phyloP scores from a whole-genome alignment of 2,797 vertebrate genomes.

The Parauchenoglanis ngamensis region DNA sequence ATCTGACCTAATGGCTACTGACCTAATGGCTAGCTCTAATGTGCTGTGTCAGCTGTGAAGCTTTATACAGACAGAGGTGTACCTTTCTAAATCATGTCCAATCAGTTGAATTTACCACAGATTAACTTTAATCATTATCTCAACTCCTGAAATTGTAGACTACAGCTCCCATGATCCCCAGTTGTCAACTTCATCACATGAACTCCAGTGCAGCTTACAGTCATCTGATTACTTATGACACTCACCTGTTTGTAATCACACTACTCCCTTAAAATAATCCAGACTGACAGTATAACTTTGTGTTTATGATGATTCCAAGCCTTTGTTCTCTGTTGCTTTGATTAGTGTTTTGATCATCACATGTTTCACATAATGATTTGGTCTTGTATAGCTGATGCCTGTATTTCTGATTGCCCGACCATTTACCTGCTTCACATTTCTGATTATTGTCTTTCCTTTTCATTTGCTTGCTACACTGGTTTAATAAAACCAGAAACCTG shows the following conservation, averaged over 20 bases:
- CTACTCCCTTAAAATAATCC: background rate
- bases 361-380: background rate
- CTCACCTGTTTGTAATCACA: background rate
- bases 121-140: constrained; percentile 1
- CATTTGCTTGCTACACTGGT: background rate
- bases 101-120: background rate
- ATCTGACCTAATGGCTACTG: background rate
- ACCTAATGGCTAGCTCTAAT: background rate
- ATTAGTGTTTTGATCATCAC: constrained; percentile 2
- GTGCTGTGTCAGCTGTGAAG: background rate
- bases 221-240: background rate
- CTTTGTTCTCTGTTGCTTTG: constrained; percentile 1
- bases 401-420: background rate
- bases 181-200: background rate
- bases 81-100: background rate
- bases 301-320: background rate
- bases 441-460: background rate
- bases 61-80: background rate
- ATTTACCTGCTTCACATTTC: constrained; percentile 9
- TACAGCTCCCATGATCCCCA: background rate
- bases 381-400: background rate
- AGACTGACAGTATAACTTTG: background rate
- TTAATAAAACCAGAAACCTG: constrained; percentile 8
- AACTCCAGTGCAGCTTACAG: background rate
- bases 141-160: background rate